Percentiles rank a stretch among this genome's conserved stretches.
Evolutionary conservation across 2,113 vertebrate genomes (phyloP).

Genomic region (Poicephalus meyeri): DNA sequence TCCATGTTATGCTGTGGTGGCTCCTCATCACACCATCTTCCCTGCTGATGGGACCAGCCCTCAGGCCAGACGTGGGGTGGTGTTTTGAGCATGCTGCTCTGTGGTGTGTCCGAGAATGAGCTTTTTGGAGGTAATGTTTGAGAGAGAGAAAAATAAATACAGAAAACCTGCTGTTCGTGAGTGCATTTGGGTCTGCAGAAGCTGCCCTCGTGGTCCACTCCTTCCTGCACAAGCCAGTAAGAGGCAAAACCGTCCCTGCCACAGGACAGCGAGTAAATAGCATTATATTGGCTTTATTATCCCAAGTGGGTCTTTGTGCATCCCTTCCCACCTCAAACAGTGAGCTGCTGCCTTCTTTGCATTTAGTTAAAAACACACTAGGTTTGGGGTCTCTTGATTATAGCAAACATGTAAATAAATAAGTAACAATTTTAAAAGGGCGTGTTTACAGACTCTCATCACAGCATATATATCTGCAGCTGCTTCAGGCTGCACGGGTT

Average conservation of each 20-base stretch:
- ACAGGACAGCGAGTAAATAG: neutral
- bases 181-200: neutral
- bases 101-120: neutral
- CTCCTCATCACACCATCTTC: neutral
- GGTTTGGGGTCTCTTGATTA: neutral
- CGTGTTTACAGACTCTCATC: neutral
- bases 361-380: rapidly evolving
- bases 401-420: neutral
- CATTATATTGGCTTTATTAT: neutral
- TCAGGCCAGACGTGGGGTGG: rapidly evolving
- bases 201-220: neutral
- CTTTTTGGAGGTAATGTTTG: neutral
- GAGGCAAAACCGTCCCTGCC: neutral
- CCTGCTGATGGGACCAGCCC: neutral
- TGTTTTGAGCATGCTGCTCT: neutral
- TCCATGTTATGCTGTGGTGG: neutral
- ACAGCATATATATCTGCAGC: rapidly evolving
- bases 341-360: neutral
- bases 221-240: rapidly evolving
- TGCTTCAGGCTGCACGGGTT: rapidly evolving
- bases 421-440: neutral
- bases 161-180: neutral
- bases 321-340: neutral
- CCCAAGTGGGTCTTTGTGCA: neutral
- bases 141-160: neutral